Conservation (phyloP, 1,140 invertebrate genomes). For the Aphidius gifuensis region DNA sequence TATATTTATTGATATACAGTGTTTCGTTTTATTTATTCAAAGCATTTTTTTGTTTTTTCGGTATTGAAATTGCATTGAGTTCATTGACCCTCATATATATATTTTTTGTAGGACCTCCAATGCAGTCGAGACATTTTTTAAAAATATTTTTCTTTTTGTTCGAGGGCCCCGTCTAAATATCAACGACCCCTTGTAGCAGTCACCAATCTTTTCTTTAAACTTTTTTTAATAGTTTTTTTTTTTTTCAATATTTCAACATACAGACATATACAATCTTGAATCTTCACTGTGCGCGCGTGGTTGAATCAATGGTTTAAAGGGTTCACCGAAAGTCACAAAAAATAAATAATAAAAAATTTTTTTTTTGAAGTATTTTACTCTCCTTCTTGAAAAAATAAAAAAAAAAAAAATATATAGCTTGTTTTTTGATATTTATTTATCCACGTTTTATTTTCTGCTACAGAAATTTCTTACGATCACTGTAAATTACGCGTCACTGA, state of each 20-base stretch:
- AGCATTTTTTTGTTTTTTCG: background rate
- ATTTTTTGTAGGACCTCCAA: slow-evolving; percentile 11
- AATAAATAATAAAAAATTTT: no score
- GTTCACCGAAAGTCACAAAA: background rate
- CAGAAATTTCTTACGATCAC: slow-evolving; percentile 6
- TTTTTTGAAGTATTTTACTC: no score
- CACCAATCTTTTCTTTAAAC: background rate
- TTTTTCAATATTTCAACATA: background rate
- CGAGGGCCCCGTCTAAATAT: slow-evolving; percentile 21
- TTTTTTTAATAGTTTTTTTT: background rate
- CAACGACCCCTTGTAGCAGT: slow-evolving; percentile 18
- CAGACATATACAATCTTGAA: background rate
- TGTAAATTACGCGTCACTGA: slow-evolving; percentile 18
- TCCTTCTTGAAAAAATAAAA: background rate
- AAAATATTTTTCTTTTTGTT: slow-evolving; percentile 18
- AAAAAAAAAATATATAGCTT: background rate
- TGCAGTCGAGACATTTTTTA: slow-evolving; percentile 15
- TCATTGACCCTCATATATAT: slow-evolving; percentile 16
- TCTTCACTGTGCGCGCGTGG: slow-evolving; percentile 6
- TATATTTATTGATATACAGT: background rate
- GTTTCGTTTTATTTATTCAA: background rate
- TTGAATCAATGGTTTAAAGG: slow-evolving; percentile 11
- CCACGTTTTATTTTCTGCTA: background rate
- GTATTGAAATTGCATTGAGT: background rate
- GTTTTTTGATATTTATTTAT: background rate